A percentile compares a stretch with the other conserved stretches of the same genome.
phyloP scores from a whole-genome alignment of 1,140 invertebrate genomes.

The Ectropis grisescens region DNA sequence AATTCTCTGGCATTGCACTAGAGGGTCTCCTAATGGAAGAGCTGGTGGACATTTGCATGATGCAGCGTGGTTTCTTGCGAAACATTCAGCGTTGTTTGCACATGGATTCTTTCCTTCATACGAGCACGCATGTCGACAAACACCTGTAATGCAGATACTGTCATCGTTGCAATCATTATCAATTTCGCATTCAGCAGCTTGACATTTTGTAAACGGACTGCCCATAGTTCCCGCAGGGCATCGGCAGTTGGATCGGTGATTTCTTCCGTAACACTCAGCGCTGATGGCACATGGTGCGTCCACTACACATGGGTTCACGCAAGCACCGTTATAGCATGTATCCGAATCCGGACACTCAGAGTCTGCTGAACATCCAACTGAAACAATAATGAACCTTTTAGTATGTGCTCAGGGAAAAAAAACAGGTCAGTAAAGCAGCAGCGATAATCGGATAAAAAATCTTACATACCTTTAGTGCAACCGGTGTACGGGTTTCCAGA shows the following conservation, averaged over 20 bases:
- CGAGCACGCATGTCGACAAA: slow-evolving; percentile 83
- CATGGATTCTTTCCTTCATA: slow-evolving; percentile 75
- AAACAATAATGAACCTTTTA: slow-evolving; percentile 34
- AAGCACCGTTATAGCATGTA: slow-evolving; percentile 86
- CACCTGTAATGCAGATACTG: slow-evolving; percentile 77
- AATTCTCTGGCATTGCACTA: slow-evolving; percentile 79
- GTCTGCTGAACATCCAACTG: slow-evolving; percentile 85
- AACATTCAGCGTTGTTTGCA: slow-evolving; percentile 85
- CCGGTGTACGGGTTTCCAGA: slow-evolving; percentile 87
- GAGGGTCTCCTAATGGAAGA: slow-evolving; percentile 81
- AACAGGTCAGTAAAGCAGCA: too few relatives aligned
- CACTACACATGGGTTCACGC: slow-evolving; percentile 83
- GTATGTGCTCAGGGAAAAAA: too few relatives aligned
- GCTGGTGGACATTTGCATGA: slow-evolving; percentile 83
- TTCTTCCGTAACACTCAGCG: slow-evolving; percentile 84
- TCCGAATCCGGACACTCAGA: slow-evolving; percentile 82
- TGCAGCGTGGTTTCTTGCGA: slow-evolving; percentile 81
- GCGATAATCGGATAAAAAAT: too few relatives aligned
- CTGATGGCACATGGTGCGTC: slow-evolving; percentile 84
- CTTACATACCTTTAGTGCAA: slow-evolving; percentile 82
- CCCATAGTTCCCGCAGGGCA: slow-evolving; percentile 80
- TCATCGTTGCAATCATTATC: slow-evolving; percentile 82
- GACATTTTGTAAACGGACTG: slow-evolving; percentile 83
- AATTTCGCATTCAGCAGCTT: slow-evolving; percentile 83
- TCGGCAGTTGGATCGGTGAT: slow-evolving; percentile 82